phyloP scores from a whole-genome alignment of 2,797 vertebrate genomes.

The Arctocebus calabarensis region DNA sequence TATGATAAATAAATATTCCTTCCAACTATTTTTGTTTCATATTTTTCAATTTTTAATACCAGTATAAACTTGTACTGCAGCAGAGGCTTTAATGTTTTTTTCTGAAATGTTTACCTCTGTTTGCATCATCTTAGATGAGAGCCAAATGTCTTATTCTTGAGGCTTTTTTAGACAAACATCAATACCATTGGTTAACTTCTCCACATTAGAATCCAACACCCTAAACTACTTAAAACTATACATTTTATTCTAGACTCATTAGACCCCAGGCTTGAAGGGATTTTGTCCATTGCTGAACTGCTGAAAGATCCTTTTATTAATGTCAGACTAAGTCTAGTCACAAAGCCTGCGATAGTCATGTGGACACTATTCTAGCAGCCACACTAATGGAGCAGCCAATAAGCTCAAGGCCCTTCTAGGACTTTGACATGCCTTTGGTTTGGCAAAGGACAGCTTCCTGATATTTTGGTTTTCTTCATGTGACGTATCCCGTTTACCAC shows the following conservation, averaged over 20 bases:
- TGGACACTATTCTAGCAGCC: not conserved
- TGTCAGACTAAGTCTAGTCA: not conserved
- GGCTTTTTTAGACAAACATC: not conserved
- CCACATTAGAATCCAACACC: not conserved
- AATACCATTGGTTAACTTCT: not conserved
- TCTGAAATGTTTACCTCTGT: not conserved
- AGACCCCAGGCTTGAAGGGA: not conserved
- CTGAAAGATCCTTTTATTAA: not conserved
- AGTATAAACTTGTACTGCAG: not conserved
- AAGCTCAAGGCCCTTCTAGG: not conserved
- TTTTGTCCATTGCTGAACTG: too few species aligned
- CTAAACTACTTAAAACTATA: not conserved
- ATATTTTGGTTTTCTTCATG: not conserved
- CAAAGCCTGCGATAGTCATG: not conserved
- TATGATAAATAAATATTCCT: not conserved
- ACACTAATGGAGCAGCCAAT: rapidly evolving
- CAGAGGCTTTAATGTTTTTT: not conserved
- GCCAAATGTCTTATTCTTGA: not conserved
- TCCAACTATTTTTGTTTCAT: not conserved
- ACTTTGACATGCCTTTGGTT: not conserved
- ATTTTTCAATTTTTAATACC: not conserved
- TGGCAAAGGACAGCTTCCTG: not conserved
- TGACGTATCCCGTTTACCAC: not conserved
- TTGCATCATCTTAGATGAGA: not conserved
- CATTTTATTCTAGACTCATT: not conserved